Evolutionary conservation across 23 tunicate genomes (phyloP).

Genomic region (Ciona savignyi): DNA sequence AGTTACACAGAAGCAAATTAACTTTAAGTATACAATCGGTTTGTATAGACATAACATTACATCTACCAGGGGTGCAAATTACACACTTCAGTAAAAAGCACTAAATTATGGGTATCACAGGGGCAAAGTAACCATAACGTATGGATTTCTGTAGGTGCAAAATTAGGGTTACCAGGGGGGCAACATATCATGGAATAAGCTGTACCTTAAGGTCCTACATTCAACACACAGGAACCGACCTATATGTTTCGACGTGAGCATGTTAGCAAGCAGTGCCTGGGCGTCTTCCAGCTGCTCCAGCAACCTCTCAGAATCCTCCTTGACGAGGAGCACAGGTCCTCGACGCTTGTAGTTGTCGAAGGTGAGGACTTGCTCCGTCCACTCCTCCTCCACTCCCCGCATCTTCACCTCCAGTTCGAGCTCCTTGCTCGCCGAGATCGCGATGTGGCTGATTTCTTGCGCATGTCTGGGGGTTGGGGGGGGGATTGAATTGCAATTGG

Average conservation of each 20-base stretch:
- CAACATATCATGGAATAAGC: background rate
- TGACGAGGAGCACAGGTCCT: constrained; percentile 75
- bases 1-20: too few relatives aligned
- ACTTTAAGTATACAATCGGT: too few relatives aligned
- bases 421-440: constrained; percentile 76
- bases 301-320: constrained; percentile 81
- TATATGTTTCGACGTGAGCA: constrained; percentile 86
- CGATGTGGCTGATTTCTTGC: constrained; percentile 60
- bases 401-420: constrained; percentile 89
- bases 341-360: constrained; percentile 89
- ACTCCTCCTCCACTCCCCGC: constrained; percentile 87
- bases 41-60: too few relatives aligned
- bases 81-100: too few relatives aligned
- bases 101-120: too few relatives aligned
- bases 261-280: constrained; percentile 70
- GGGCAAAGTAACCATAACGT: too few relatives aligned
- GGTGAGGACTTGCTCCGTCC: constrained; percentile 88
- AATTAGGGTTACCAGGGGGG: too few relatives aligned
- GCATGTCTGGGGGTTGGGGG: constrained; percentile 30
- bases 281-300: constrained; percentile 90
- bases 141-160: too few relatives aligned
- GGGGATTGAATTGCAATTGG: too few relatives aligned
- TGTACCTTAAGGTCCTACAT: background rate
- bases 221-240: constrained; percentile 43
- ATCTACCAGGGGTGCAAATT: too few relatives aligned